Conservation (phyloP, 2,113 vertebrate genomes). For the Odobenus rosmarus region DNA sequence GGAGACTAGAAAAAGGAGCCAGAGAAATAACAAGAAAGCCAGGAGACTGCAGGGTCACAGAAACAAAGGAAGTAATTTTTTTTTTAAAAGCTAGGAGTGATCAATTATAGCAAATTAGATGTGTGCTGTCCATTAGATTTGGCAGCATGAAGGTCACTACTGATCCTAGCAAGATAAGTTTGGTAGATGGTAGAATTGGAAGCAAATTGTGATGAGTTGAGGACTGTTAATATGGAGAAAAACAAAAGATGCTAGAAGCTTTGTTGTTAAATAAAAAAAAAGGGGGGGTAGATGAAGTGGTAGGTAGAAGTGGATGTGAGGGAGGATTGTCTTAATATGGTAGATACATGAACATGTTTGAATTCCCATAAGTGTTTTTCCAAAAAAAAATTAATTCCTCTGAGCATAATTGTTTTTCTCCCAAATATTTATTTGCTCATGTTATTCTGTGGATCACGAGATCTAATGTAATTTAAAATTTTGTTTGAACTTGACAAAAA, state of each 20-base stretch:
- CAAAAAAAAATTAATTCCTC: background rate
- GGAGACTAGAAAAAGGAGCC: background rate
- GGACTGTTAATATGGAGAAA: background rate
- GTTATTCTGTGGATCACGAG: background rate
- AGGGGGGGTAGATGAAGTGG: background rate
- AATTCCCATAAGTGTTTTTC: background rate
- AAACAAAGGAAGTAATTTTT: background rate
- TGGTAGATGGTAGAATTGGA: background rate
- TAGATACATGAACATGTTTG: conserved; percentile 23
- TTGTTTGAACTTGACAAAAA: background rate
- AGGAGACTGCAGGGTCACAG: background rate
- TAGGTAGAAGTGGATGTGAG: background rate
- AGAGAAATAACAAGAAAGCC: conserved; percentile 2
- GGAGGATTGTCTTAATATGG: background rate
- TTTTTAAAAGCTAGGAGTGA: background rate
- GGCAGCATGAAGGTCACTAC: background rate
- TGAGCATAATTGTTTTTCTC: background rate
- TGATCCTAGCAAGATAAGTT: background rate
- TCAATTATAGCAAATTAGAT: background rate
- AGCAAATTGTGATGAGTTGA: background rate
- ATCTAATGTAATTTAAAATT: conserved; percentile 21
- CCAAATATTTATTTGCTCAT: background rate
- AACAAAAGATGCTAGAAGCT: background rate
- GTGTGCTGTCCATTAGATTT: background rate
- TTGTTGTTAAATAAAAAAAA: background rate